Evolutionary conservation across 2,888 invertebrate genomes (phyloP).

Genomic region (Pyrocoelia pectoralis): DNA sequence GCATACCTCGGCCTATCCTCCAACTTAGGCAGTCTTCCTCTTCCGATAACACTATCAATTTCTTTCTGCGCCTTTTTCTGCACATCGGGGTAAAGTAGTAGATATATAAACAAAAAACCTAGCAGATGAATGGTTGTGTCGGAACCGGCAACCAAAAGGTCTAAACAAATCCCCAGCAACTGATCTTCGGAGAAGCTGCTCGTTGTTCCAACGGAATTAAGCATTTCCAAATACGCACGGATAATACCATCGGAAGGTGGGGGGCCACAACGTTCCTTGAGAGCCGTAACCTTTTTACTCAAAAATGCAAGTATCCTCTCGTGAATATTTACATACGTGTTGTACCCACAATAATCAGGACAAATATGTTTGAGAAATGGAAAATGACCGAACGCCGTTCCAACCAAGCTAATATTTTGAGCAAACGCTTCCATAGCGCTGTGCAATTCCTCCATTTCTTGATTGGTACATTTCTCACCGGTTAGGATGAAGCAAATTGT

Average conservation of each 20-base stretch:
- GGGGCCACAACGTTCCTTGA: conserved; percentile 68
- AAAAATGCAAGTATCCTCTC: conserved; percentile 73
- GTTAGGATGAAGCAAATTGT: conserved; percentile 87
- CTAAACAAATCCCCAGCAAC: conserved; percentile 80
- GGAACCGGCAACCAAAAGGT: conserved; percentile 87
- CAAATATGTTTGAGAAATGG: conserved; percentile 75
- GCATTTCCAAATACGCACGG: conserved; percentile 79
- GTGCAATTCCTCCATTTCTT: conserved; percentile 73
- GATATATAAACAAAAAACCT: conserved; percentile 78
- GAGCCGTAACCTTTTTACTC: background rate
- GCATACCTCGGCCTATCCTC: conserved; percentile 71
- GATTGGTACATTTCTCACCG: conserved; percentile 72
- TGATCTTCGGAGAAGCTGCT: conserved; percentile 69
- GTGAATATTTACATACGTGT: conserved; percentile 75
- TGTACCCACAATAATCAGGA: conserved; percentile 80
- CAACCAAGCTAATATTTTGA: conserved; percentile 81
- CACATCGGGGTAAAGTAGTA: conserved; percentile 75
- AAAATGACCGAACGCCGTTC: conserved; percentile 81
- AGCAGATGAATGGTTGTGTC: conserved; percentile 85
- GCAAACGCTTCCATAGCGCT: conserved; percentile 73
- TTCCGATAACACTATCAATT: no score
- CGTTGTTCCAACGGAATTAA: conserved; percentile 58
- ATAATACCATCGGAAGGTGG: conserved; percentile 71
- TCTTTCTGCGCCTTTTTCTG: conserved; percentile 59
- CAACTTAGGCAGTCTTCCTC: no score